Base-by-base conservation (phyloP, 2,113 vertebrate genomes). In the Laterallus jamaicensis region DNA sequence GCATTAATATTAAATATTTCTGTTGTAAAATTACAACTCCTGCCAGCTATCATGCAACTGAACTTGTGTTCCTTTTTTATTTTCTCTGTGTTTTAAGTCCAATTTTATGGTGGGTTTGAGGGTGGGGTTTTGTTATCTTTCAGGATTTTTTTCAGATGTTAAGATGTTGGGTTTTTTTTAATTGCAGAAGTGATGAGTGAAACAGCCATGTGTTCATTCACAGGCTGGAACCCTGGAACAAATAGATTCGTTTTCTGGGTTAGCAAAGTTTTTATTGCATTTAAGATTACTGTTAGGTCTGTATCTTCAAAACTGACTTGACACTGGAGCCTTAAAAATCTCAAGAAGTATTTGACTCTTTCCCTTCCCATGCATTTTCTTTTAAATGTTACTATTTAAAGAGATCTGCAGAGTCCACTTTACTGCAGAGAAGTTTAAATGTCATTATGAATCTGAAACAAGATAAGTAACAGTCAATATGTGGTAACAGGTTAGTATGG, bases 21-120 rank as follows among this genome's bases (percentile, higher is more conserved):
- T 74, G 0, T 4, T 50, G 31, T 67, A 50, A 47, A 55, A 47
- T 21, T 54, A 15, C 52, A 68, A 2, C 12, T 58, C 47, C 29
- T 92, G 29, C 10, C 32, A 91, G n/a, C 11, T 49, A 1, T 54
- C 1, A 0, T 40, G 24, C n/a, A 37, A 0, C 31, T 67, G 42
- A 49, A 5, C 49, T 90, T 6, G 3, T 10, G 5, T 68, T 8
- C 15, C 9, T 59, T 44, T 76, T 78, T 67, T 26, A 4, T 79
- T 68, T 90, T 25, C 32, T 52, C 0, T 20, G 5, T 21, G 16
- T 87, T 83, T 81, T 44, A 82, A 82, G 12, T 49, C 47, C 35
- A 28, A 2, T 90, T 59, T 44, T 59, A 22, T 64, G 54, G 6
- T 92, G 35, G 3, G 31, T 82, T 79, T 60, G 54, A 88, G 67